Base-by-base conservation (phyloP, 1,140 invertebrate genomes). In the Drosophila nigrodunni region DNA sequence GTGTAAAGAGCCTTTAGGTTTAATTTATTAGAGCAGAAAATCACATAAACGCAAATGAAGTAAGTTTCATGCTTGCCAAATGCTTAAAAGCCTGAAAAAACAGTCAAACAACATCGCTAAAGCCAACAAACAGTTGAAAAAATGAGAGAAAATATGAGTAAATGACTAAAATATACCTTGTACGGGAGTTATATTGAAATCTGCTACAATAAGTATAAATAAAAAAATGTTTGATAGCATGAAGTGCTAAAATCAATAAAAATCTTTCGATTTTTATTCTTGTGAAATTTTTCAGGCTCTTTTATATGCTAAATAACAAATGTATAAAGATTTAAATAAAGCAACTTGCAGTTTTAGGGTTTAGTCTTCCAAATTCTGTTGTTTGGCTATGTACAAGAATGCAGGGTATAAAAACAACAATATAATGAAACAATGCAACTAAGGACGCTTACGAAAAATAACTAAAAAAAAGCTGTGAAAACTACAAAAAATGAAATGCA, bases 41-140 rank as follows among this genome's bases (percentile, higher is more conserved):
- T 90, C 82, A 90, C 74, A 82, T 90, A 90, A 90, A 90, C 87
- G 70, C 77, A 90, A 90, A 90, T 90, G 79, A 90, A 90, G 82
- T 90, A 90, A 90, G 79, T 90, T 90, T 89, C 66, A 76, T 80
- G 80, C 85, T 80, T 65, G 77, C 74, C 77, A 75, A 77, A 80
- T 87, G 76, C 78, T 87, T 87, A 87, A 87, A 78, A 89, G 85
- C 77, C 76, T 87, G 76, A 78, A 82, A 88, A 83, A 78, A 50
- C 69, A 80, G 66, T 54, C 60, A 72, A 70, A 70, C 39, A 80
- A 59, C 43, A 60, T 41, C 54, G 25, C 55, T 73, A 50, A 49
- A 77, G 37, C 62, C 7, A 68, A 30, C 50, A 61, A 68, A 77
- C 55, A 25, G 18, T 49, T 52, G 47, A 55, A 43, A 54, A 30